Evolutionary conservation across 92 coral and sea anemone genomes (phyloP), one percentile per base, ranked within the genome.

Genomic region (Epizoanthus scotinus): DNA sequence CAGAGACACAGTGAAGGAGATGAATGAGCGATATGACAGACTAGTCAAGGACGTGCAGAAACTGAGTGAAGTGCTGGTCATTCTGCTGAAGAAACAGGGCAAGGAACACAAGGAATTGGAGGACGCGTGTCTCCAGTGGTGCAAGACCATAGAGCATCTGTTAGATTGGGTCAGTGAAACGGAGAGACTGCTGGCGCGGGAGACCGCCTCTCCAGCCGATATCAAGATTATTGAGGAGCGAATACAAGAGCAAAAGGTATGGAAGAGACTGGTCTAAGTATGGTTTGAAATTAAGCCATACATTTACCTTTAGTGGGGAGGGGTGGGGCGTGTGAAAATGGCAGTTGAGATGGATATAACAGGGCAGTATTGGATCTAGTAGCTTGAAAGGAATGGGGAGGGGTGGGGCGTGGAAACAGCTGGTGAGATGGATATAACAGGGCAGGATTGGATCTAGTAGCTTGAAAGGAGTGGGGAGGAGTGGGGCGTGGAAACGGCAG

Each of bases 91-190:
- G 81, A 88, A 82, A 52, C 91, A 92, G 68, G 97, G 97, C 56
- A 79, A 82, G 52, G 97, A 92, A 38, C 94, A 92, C 61, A 91
- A 91, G 34, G 97, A 92, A 83, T 84, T 95, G 13, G 99, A 93
- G 79, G 94, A 90, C 29, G 99, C 94, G 42, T 93, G 98, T 44
- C 84, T 88, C 8, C 87, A 87, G 56, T 95, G 98, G 99, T 93
- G 97, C 69, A 73, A 94, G 29, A 90, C 93, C 24, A 94, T 95
- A n/a, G 96, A 95, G 85, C 91, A 91, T 59, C 86, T 95, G 13
- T 91, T 95, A 61, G 99, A 95, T 71, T 95, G 99, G 99, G 94
- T 95, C 52, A 91, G 92, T 63, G 93, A 94, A 54, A 94, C 94
- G 53, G 99, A 95, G 83, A 92, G 92, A 54, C 85, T 87, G 52